These are phyloP conservation scores for Nomia melanderi DNA, from an alignment of 1,140 invertebrate genomes.

Conservation along the genomic window DNA sequence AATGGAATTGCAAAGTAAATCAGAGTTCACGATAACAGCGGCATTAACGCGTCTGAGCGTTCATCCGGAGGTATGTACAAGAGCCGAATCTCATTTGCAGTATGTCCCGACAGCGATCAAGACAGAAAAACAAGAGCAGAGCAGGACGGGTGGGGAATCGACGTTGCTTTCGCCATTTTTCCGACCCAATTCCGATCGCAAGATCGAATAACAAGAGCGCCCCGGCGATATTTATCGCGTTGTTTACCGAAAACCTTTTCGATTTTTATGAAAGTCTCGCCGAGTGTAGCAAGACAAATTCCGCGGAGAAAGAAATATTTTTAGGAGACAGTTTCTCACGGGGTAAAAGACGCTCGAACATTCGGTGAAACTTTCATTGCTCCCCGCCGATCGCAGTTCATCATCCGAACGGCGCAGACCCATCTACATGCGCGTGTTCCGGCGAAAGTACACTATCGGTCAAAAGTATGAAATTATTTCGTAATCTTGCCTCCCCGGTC, in stretches of 20 bases:
- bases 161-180: background rate
- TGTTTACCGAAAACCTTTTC: conserved; percentile 29
- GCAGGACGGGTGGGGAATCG: background rate
- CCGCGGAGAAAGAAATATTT: background rate
- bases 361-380: conserved; percentile 63
- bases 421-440: conserved; percentile 25
- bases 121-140: background rate
- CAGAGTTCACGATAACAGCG: conserved; percentile 5
- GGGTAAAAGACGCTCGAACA: conserved; percentile 41
- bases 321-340: conserved; percentile 29
- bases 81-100: background rate
- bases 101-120: background rate
- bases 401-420: conserved; percentile 31
- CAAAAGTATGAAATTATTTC: background rate
- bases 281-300: background rate
- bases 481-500: no score
- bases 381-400: conserved; percentile 46
- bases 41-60: background rate
- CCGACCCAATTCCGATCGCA: conserved; percentile 15
- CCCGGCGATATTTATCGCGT: conserved; percentile 38
- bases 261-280: conserved; percentile 16
- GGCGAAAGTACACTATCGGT: background rate
- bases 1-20: conserved; percentile 19
- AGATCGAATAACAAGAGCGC: conserved; percentile 25
- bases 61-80: background rate